Conservation (phyloP, 2,113 vertebrate genomes). For the Globicephala melas region DNA sequence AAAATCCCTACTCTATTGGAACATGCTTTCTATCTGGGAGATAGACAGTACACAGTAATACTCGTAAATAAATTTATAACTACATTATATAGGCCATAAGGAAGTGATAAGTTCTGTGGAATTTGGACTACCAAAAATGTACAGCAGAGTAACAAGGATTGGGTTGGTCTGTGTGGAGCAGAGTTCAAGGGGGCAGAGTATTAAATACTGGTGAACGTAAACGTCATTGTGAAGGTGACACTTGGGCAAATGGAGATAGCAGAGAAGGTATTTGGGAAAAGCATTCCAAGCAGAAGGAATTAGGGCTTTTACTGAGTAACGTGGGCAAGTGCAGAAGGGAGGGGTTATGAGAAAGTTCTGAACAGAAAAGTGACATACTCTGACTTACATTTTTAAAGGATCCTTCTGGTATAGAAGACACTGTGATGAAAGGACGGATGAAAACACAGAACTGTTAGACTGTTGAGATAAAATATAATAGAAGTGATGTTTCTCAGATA, state of each 20-base stretch:
- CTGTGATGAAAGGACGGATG: background rate
- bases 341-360: background rate
- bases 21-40: background rate
- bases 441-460: background rate
- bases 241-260: background rate
- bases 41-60: background rate
- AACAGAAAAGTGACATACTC: background rate
- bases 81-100: background rate
- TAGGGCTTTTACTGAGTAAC: background rate
- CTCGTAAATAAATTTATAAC: background rate
- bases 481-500: background rate
- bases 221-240: background rate
- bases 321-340: fast-evolving
- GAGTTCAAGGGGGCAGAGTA: too few relatives aligned
- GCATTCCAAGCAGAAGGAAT: background rate
- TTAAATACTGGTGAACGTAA: background rate
- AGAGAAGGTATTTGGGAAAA: background rate
- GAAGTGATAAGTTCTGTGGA: background rate
- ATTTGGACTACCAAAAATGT: background rate
- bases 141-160: background rate
- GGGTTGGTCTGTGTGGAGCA: background rate
- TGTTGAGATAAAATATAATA: fast-evolving
- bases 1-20: background rate
- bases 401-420: background rate
- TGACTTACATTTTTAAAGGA: background rate